A percentile compares a stretch with the other conserved stretches of the same genome.
Conservation (phyloP, 2,888 invertebrate genomes). For the Sphaeridia pumilis region DNA sequence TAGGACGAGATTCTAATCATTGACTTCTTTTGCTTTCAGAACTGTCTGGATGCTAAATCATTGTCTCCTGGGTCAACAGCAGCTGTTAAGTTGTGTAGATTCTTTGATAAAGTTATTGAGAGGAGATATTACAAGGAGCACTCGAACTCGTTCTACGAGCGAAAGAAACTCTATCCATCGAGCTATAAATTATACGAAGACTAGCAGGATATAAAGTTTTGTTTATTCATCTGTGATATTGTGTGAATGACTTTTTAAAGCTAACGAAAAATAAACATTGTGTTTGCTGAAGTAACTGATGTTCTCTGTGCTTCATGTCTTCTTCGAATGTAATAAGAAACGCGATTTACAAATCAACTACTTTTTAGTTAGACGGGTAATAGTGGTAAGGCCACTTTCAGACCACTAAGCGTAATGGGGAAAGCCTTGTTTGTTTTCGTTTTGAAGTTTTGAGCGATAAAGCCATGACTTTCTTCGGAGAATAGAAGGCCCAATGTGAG, state of each 20-base stretch:
- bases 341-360: neutral
- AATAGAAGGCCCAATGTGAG: conserved; percentile 31
- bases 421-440: conserved; percentile 33
- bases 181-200: too few species aligned
- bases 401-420: conserved; percentile 17
- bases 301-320: neutral
- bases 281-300: neutral
- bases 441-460: conserved; percentile 36
- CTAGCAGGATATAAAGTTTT: too few species aligned
- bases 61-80: conserved; percentile 90
- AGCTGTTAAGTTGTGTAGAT: conserved; percentile 81
- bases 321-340: too few species aligned
- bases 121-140: conserved; percentile 41
- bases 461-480: conserved; percentile 35
- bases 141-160: conserved; percentile 24
- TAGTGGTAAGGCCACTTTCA: conserved; percentile 23
- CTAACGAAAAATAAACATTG: too few species aligned
- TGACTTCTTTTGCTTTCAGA: conserved; percentile 43
- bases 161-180: conserved; percentile 23
- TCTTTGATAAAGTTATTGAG: conserved; percentile 77
- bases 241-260: too few species aligned
- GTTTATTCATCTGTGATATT: too few species aligned
- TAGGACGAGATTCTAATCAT: too few species aligned
- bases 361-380: conserved; percentile 24
- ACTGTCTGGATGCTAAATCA: conserved; percentile 55